Conservation (phyloP, 2,113 vertebrate species). For the Nesogale talazaci region DNA sequence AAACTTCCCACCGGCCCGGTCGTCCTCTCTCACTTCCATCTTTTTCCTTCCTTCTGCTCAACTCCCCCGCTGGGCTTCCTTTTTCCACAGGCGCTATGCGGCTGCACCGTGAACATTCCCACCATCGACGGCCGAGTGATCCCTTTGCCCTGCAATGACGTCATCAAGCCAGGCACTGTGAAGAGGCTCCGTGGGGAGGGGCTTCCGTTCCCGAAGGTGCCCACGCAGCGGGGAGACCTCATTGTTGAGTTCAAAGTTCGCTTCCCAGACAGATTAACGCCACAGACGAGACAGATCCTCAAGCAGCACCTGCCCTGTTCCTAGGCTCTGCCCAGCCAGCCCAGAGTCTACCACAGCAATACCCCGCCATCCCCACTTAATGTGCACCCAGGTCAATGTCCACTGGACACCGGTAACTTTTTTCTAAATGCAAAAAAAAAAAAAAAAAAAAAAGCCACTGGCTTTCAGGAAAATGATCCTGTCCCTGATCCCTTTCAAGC, state of each 20-base stretch:
- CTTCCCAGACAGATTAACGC: slow-evolving; percentile 98
- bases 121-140: slow-evolving; percentile 96
- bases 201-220: slow-evolving; percentile 96
- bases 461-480: slow-evolving; percentile 74
- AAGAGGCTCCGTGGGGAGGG: slow-evolving; percentile 97
- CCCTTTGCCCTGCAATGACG: slow-evolving; percentile 95
- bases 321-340: slow-evolving; percentile 83
- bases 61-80: neutral
- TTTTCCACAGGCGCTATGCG: slow-evolving; percentile 92
- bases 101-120: slow-evolving; percentile 98
- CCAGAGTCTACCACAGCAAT: slow-evolving; percentile 81
- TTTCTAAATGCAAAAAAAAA: slow-evolving; percentile 73
- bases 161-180: slow-evolving; percentile 97
- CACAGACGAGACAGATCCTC: slow-evolving; percentile 97
- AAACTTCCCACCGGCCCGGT: neutral
- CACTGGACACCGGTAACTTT: slow-evolving; percentile 68
- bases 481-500: slow-evolving; percentile 66
- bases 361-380: slow-evolving; percentile 50
- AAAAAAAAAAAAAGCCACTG: slow-evolving; percentile 57
- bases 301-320: slow-evolving; percentile 98
- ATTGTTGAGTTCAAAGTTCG: slow-evolving; percentile 98
- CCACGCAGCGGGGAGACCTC: slow-evolving; percentile 96
- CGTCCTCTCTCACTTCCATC: neutral
- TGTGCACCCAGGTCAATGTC: slow-evolving; percentile 62
- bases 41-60: neutral